Conservation (phyloP, 2,888 invertebrate species). For the Harmothoe impar region DNA sequence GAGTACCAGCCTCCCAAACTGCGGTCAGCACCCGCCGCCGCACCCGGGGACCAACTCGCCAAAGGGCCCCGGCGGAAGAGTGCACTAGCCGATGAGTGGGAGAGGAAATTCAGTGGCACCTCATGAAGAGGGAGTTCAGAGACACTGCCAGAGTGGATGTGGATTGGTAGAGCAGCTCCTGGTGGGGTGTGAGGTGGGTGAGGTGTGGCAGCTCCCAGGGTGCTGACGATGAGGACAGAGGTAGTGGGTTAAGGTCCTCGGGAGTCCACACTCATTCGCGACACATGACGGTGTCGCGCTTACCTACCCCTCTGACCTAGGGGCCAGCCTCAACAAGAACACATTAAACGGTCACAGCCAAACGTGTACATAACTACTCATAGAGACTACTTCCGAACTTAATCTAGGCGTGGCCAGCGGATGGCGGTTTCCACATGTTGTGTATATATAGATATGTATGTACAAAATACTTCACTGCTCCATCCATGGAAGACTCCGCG, state of each 20-base stretch:
- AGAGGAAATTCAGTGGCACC: constrained; percentile 35
- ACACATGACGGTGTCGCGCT: neutral
- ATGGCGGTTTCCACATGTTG: neutral
- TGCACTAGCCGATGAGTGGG: constrained; percentile 64
- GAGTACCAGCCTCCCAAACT: neutral
- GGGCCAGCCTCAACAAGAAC: neutral
- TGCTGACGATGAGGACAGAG: neutral
- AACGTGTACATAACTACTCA: neutral
- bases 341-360: neutral
- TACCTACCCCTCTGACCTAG: neutral
- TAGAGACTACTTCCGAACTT: neutral
- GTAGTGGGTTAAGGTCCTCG: neutral
- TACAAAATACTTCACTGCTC: neutral
- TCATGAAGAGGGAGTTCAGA: neutral
- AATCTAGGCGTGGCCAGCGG: neutral
- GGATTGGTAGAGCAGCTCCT: neutral
- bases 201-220: neutral
- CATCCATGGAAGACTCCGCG: neutral
- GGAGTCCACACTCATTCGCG: neutral
- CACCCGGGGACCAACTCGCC: constrained; percentile 30
- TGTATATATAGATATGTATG: neutral
- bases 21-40: neutral
- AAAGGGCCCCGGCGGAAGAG: constrained; percentile 59
- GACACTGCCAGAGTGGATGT: neutral
- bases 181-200: neutral